phyloP scores from a whole-genome alignment of 2,113 vertebrate species.

The Pangasianodon hypophthalmus region DNA sequence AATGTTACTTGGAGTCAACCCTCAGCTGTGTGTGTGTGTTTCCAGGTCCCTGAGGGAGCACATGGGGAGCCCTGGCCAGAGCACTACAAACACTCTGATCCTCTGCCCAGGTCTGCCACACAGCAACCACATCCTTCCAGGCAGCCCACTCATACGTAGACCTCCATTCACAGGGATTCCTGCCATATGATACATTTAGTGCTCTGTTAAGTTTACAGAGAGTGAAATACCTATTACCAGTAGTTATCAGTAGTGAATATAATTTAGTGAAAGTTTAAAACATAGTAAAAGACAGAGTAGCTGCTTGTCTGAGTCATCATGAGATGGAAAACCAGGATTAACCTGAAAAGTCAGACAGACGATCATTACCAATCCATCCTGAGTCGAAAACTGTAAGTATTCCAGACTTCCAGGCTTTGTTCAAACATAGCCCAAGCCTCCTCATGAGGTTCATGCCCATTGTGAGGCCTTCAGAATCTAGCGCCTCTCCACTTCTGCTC shows the following conservation, averaged over 20 bases:
- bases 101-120: conserved; percentile 55
- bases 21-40: conserved; percentile 24
- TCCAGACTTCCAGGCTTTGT: conserved; percentile 73
- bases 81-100: conserved; percentile 60
- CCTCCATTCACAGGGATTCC: conserved; percentile 3
- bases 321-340: conserved; percentile 26
- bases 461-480: conserved; percentile 59
- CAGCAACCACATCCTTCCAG: conserved; percentile 29
- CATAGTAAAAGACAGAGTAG: neutral
- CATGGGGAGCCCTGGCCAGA: conserved; percentile 62
- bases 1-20: neutral
- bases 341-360: conserved; percentile 65
- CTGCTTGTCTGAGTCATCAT: conserved; percentile 21
- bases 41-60: conserved; percentile 48
- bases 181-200: conserved; percentile 27
- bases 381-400: conserved; percentile 71
- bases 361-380: conserved; percentile 76
- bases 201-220: conserved; percentile 8
- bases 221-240: neutral
- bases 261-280: neutral
- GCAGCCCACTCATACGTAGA: conserved; percentile 4
- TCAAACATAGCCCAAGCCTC: conserved; percentile 64
- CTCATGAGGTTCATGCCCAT: conserved; percentile 59
- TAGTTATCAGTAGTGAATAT: neutral
- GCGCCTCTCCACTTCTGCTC: conserved; percentile 43